Evolutionary conservation across 2,888 invertebrate species (phyloP), one percentile per base, ranked within the genome.

Genomic region (Artemia sinica): DNA sequence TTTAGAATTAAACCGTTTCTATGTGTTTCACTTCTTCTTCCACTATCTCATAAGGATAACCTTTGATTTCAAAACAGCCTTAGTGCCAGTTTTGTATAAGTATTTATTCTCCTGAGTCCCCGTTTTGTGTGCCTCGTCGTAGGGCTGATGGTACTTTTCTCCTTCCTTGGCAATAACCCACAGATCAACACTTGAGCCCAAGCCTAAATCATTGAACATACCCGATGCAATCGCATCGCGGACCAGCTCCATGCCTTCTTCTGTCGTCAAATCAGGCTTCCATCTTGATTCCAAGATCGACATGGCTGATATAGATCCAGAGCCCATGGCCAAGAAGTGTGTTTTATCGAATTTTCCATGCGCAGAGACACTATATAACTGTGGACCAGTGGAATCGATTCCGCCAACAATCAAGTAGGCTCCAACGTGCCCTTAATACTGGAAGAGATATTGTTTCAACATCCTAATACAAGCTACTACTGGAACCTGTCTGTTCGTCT

Each of bases 141-240:
- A 93, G 67, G 93, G 91, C 72, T 94, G 84, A 71, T 91, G 80
- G 77, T 89, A 89, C 71, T 92, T 88, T 7, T 87, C 86, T 50
- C 77, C 86, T 71, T 78, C 88, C 74, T 87, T 88, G 14, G 89
- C 88, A 75, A 98, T 94, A 10, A 97, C 84, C 77, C 94, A 95
- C 69, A 98, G 77, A 79, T 98, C 97, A 18, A 96, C 86, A 79
- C 93, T 92, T 14, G 91, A 92, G 69, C 97, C 96, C 65, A 96
- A 97, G 12, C 91, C 95, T 75, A 97, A 83, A 79, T 98, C 98
- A 79, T 98, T 96, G 79, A 95, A 94, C 74, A 99, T 91, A 81
- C 98, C 98, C 74, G 92, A 93, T 67, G 90, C 88, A 75, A 99
- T 91, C 0, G 92, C 96, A 81, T 95, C 88, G 66, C 92, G 84